Base-by-base conservation (phyloP, 2,888 invertebrate genomes). In the Hydriomena furcata region DNA sequence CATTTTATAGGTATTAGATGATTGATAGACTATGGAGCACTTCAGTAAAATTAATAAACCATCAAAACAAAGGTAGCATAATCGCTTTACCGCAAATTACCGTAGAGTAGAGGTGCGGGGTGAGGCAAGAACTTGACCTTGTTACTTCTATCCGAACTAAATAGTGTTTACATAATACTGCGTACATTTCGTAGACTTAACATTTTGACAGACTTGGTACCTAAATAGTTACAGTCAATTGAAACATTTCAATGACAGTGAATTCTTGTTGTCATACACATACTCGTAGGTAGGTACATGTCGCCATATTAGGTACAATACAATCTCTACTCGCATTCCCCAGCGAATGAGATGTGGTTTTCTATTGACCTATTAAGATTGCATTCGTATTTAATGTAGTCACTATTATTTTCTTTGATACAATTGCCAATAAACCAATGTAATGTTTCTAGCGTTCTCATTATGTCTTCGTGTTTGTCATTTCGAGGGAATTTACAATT, bases 41-140 rank as follows among this genome's bases (percentile, higher is more conserved):
- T n/a, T n/a, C n/a, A n/a, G n/a, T n/a, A n/a, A n/a, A n/a, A n/a
- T n/a, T n/a, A n/a, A n/a, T n/a, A n/a, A n/a, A n/a, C n/a, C n/a
- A 17, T 17, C 17, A 17, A 17, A 2, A 17, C 17, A 4, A 17
- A 17, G 17, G 17, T 4, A 17, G 17, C 17, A 17, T 17, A 17
- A 17, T 17, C 17, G 21, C 21, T 35, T 21, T 21, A 21, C 21
- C 24, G 13, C 24, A 8, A 23, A 32, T 17, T 24, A 32, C 11
- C 41, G 20, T 7, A 34, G 25, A 43, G n/a, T n/a, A n/a, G n/a
- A n/a, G n/a, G n/a, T n/a, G n/a, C n/a, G n/a, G n/a, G 34, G 34
- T 30, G 46, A 35, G 28, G 37, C 50, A 51, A 51, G 44, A 40
- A 44, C 47, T 41, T 36, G 50, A 50, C 55, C 47, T 55, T 37